Conservation (phyloP, 2,797 vertebrate genomes). For the Prionace glauca region DNA sequence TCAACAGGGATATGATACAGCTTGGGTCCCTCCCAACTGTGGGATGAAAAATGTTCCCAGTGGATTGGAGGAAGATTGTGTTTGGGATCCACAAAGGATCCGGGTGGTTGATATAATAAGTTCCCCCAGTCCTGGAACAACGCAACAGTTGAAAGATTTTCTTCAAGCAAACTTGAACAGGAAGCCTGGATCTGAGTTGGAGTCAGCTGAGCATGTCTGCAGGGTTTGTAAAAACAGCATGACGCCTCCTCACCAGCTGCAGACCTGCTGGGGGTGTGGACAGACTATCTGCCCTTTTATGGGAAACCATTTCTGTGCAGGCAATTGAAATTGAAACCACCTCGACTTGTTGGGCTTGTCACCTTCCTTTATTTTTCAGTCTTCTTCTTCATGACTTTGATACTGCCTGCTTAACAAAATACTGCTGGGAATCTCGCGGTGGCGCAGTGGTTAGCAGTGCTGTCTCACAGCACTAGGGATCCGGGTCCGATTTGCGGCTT, state of each 20-base stretch:
- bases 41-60: slow-evolving; percentile 51
- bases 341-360: neutral
- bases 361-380: neutral
- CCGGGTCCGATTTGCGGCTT: too few species aligned
- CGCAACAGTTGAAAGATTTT: slow-evolving; percentile 49
- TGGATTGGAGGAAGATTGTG: slow-evolving; percentile 53
- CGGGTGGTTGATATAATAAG: accelerated
- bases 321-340: neutral
- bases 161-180: neutral
- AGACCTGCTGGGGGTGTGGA: slow-evolving; percentile 16
- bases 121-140: slow-evolving; percentile 43
- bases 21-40: slow-evolving; percentile 63
- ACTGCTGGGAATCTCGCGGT: neutral
- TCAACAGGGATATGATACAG: slow-evolving; percentile 54
- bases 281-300: slow-evolving; percentile 20
- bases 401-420: neutral
- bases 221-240: slow-evolving; percentile 50
- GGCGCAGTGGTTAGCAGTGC: too few species aligned
- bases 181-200: neutral
- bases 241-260: slow-evolving; percentile 40
- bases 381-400: neutral
- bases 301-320: neutral
- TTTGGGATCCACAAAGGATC: slow-evolving; percentile 53
- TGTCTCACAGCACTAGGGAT: too few species aligned
- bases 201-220: slow-evolving; percentile 42